Base-by-base conservation (phyloP, 2,113 vertebrate species). In the Edolisoma coerulescens region DNA sequence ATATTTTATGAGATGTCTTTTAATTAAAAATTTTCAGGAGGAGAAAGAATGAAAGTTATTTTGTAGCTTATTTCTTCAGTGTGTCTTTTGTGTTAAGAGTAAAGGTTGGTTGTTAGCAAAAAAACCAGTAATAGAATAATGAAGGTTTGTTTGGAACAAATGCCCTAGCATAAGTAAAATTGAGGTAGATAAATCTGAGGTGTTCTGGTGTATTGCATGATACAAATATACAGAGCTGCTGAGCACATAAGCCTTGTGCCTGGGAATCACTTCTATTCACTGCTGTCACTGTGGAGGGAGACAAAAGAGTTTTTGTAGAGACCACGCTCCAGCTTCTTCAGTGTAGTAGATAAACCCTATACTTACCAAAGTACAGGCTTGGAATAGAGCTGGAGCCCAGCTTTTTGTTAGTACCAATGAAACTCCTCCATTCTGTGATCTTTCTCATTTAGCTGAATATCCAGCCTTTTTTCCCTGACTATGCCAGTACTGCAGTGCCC, bases 1-100 rank as follows among this genome's bases (percentile, higher is more conserved):
- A 47, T 96, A 75, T 84, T 95, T 92, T 90, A 87, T 81, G 39
- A 90, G 61, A 39, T 65, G 20, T 59, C 71, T 90, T 76, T 89
- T 87, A 56, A 76, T 42, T 91, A 42, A 89, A 69, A 81, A 22
- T n/a, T 67, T 87, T 67, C 57, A 75, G 35, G 42, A 85, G 45
- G 50, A 59, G 33, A 50, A 41, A 78, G 39, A 78, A 87, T 21
- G 5, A 9, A 79, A 91, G 33, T 32, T 60, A 18, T 37, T 61
- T 91, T 74, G 26, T 37, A 86, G 33, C 23, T 7, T 35, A 16
- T 90, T 95, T 94, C 59, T 84, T 77, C 39, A 27, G 3, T 33
- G 30, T 33, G 10, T 80, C 20, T 63, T 83, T 45, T 57, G 10
- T 54, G 16, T 45, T 81, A 87, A n/a, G 39, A 64, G 20, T 63